Conservation (phyloP, 1,140 invertebrate species). For the Globodera rostochiensis region DNA sequence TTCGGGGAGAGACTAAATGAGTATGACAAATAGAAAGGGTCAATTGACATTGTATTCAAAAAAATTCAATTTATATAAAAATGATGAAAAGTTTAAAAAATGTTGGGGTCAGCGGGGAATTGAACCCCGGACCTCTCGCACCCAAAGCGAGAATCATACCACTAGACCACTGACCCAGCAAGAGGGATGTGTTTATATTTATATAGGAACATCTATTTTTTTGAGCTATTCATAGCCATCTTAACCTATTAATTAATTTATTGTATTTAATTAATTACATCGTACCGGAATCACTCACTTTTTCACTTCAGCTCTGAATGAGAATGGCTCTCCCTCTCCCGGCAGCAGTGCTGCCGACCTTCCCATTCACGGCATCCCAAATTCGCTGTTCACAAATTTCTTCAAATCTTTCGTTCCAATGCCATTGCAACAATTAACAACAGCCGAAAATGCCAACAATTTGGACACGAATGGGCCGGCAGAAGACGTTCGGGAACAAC, state of each 20-base stretch:
- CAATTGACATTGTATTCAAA: too few species aligned
- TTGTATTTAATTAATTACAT: neutral
- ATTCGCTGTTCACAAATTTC: neutral
- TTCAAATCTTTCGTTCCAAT: neutral
- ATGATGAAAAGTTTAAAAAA: conserved; percentile 32
- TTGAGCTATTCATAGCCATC: neutral
- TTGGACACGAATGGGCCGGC: neutral
- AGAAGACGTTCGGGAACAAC: neutral
- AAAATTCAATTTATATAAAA: neutral
- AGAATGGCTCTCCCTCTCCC: neutral
- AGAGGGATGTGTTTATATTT: too few species aligned
- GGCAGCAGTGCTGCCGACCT: neutral
- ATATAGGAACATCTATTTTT: too few species aligned
- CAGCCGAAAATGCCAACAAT: neutral
- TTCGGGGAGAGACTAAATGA: neutral
- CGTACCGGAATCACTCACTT: neutral
- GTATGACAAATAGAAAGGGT: too few species aligned
- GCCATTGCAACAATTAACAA: conserved; percentile 4
- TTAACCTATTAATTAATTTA: neutral
- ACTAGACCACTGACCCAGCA: conserved; percentile 55
- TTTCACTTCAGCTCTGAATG: neutral
- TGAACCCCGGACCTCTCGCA: conserved; percentile 63
- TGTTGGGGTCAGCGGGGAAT: conserved; percentile 58
- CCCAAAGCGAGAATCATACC: conserved; percentile 64
- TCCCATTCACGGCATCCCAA: neutral